Percentiles rank a stretch among this genome's conserved stretches.
Evolutionary conservation across 1,140 invertebrate species (phyloP).

Genomic region (Ceratina australensis): DNA sequence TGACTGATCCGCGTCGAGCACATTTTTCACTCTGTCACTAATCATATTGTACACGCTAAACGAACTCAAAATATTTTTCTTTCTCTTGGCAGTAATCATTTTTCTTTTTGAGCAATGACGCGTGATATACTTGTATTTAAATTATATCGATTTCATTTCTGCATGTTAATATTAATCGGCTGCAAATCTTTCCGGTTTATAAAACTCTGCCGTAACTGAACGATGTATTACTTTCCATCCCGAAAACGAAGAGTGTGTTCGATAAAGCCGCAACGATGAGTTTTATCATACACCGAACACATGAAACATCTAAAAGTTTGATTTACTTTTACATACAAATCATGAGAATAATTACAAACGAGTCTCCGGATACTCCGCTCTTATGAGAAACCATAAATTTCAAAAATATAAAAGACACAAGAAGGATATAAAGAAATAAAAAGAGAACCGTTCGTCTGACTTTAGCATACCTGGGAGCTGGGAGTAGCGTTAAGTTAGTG

Average conservation of each 20-base stretch:
- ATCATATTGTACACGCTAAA: conserved; percentile 28
- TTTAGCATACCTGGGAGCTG: conserved; percentile 12
- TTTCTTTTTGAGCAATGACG: conserved; percentile 40
- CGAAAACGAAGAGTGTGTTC: background rate
- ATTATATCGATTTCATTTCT: conserved; percentile 26
- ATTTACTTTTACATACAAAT: too few species aligned
- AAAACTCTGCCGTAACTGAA: conserved; percentile 1
- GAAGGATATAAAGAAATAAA: background rate
- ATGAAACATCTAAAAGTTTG: background rate
- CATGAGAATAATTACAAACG: background rate
- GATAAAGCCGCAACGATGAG: background rate
- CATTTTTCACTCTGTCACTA: background rate
- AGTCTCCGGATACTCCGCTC: background rate
- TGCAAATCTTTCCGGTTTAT: conserved; percentile 14
- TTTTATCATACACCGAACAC: background rate
- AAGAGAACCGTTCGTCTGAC: background rate
- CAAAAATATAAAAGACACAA: background rate
- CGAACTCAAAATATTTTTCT: conserved; percentile 35
- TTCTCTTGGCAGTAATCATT: conserved; percentile 38
- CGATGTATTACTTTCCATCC: background rate
- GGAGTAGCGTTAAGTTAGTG: conserved; percentile 60
- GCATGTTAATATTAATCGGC: conserved; percentile 36
- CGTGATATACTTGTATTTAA: conserved; percentile 31
- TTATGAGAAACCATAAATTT: background rate
- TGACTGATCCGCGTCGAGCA: too few species aligned